Evolutionary conservation across 2,797 vertebrate genomes (phyloP).

Genomic region (Chaetodon trifasciatus): DNA sequence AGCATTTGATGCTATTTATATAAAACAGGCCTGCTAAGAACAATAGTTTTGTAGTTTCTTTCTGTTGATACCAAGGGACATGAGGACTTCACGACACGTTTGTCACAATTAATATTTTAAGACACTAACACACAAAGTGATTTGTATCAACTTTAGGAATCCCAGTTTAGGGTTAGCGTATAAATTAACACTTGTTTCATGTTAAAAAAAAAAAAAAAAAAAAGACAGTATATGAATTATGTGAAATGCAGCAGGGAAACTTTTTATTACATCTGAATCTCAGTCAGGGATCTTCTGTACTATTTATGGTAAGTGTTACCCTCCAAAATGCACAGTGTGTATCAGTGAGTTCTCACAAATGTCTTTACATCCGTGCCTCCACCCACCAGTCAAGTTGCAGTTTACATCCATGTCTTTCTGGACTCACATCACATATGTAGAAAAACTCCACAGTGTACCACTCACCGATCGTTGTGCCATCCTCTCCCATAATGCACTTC

Average conservation of each 20-base stretch:
- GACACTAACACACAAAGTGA: background rate
- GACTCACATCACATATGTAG: too few species aligned
- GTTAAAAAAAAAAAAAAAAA: background rate
- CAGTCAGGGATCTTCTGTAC: background rate
- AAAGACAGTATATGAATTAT: background rate
- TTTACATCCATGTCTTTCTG: too few species aligned
- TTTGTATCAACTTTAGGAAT: background rate
- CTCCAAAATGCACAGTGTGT: background rate
- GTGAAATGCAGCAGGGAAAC: background rate
- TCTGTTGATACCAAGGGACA: background rate
- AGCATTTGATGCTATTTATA: slow-evolving; percentile 14
- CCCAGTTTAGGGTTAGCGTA: background rate
- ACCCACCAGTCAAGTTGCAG: too few species aligned
- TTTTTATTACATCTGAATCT: background rate
- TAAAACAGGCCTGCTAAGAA: background rate
- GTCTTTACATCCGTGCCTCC: too few species aligned
- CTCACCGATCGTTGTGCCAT: slow-evolving; percentile 92
- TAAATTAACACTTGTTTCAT: background rate
- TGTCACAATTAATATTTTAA: background rate
- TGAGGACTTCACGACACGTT: background rate
- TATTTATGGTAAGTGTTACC: background rate
- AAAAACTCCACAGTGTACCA: background rate
- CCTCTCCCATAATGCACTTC: slow-evolving; percentile 97
- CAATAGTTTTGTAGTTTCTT: background rate
- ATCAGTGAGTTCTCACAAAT: background rate